phyloP scores from a whole-genome alignment of 2,113 vertebrate species.

The Odocoileus virginianus region DNA sequence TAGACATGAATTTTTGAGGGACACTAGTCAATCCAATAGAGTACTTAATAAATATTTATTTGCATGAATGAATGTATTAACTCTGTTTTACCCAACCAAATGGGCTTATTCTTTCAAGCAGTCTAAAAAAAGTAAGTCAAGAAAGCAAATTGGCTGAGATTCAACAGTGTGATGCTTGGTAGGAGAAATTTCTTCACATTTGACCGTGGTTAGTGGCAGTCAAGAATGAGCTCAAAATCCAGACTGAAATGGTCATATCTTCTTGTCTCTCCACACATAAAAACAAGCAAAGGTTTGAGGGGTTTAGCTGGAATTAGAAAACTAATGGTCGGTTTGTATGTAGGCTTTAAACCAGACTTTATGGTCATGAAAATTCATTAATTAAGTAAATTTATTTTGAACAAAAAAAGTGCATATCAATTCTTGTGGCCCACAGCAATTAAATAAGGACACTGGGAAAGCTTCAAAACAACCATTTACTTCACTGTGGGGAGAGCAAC shows the following conservation, averaged over 20 bases:
- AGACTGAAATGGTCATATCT: background rate
- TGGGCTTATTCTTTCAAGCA: background rate
- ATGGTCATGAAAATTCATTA: background rate
- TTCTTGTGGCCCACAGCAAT: accelerated
- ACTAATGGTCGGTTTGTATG: background rate
- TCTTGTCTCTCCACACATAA: background rate
- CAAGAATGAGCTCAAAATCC: background rate
- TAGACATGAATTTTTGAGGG: background rate
- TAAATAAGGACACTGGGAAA: background rate
- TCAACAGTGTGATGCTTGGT: background rate
- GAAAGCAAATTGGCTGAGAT: background rate
- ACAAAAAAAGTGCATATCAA: background rate
- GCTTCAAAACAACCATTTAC: background rate
- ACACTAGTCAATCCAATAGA: background rate
- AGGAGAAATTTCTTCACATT: background rate
- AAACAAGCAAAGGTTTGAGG: background rate
- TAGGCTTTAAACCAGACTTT: background rate
- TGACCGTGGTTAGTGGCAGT: background rate
- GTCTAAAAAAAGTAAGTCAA: background rate
- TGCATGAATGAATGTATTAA: background rate
- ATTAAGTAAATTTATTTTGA: background rate
- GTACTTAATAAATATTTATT: background rate
- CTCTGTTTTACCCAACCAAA: background rate
- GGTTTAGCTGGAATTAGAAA: background rate
- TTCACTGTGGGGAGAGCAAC: background rate